These are phyloP conservation scores for Dendropsophus ebraccatus DNA, from an alignment of 2,113 vertebrate species.

Conservation along the genomic window DNA sequence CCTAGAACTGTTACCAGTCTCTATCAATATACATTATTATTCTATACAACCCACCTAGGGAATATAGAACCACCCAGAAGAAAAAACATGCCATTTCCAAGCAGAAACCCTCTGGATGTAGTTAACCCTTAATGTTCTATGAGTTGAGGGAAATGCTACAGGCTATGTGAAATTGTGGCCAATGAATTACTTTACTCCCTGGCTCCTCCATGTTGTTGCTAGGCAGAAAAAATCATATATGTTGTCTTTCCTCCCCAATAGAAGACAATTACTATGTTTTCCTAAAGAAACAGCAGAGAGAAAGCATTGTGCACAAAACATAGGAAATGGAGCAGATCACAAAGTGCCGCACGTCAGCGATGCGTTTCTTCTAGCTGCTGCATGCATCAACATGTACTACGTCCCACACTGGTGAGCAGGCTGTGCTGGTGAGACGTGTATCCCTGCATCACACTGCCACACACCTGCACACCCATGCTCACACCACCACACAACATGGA, in stretches of 20 bases:
- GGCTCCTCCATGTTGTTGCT: slow-evolving; percentile 50
- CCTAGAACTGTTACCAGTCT: too few relatives aligned
- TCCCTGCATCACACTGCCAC: not conserved
- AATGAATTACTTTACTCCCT: slow-evolving; percentile 2
- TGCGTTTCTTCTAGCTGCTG: not conserved
- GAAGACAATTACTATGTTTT: not conserved
- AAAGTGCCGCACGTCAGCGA: not conserved
- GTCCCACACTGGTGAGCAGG: not conserved
- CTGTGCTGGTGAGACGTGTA: not conserved
- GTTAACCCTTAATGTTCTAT: not conserved
- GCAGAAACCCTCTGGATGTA: not conserved
- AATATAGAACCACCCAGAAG: not conserved
- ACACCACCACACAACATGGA: not conserved
- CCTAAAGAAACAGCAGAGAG: not conserved
- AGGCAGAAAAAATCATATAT: slow-evolving; percentile 44
- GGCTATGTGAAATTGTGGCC: not conserved
- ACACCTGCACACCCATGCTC: slow-evolving; percentile 8
- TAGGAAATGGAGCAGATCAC: not conserved
- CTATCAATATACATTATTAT: too few relatives aligned
- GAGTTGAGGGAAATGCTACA: too few relatives aligned
- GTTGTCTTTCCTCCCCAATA: not conserved
- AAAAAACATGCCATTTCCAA: not conserved
- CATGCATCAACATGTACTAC: slow-evolving; percentile 13
- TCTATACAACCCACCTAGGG: too few relatives aligned
- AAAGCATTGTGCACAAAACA: not conserved